Evolutionary conservation across 2,113 vertebrate genomes (phyloP), one percentile per base, ranked within the genome.

Genomic region (Petaurus breviceps): DNA sequence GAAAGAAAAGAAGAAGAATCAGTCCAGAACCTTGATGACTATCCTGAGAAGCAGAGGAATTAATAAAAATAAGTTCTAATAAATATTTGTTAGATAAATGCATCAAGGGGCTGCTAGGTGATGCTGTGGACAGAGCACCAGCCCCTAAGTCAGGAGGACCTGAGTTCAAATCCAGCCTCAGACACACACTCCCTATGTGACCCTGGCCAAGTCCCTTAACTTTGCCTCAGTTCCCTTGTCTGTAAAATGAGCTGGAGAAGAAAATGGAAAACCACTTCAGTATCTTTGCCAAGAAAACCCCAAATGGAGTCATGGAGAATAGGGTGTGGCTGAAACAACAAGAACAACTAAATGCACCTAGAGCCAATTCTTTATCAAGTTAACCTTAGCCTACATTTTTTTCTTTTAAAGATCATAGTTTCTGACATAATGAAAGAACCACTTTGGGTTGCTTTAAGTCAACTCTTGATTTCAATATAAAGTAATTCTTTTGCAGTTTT

Each of bases 341-440:
- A 31, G 3, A 68, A 68, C 57, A 37, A 68, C 28, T 68, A 68
- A 68, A 68, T 68, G 57, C 31, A 68, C 37, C 57, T 68, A 68
- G 57, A 31, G 31, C 11, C 31, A 37, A 68, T 37, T 68, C 31
- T 94, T 97, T 91, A 92, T 28, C 92, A 91, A 53, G 52, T 84
- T 57, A 8, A 4, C 92, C 4, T 92, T 92, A 61, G 94, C 24
- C 92, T 43, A 77, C 26, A 93, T 10, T 94, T 61, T 57, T 94
- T 52, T 92, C 96, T 92, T 84, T 47, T 84, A 95, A 68, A 68
- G 57, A 14, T 37, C 57, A 68, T 10, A 26, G 47, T 96, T 96
- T 95, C 51, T 5, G 91, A 97, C 91, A 95, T 54, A 92, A 94
- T 23, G 89, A 50, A 95, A 95, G 96, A 93, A 46, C 8, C 95